These are phyloP conservation scores for Phorcus lineatus DNA, from an alignment of 2,888 invertebrate species.

Conservation along the genomic window DNA sequence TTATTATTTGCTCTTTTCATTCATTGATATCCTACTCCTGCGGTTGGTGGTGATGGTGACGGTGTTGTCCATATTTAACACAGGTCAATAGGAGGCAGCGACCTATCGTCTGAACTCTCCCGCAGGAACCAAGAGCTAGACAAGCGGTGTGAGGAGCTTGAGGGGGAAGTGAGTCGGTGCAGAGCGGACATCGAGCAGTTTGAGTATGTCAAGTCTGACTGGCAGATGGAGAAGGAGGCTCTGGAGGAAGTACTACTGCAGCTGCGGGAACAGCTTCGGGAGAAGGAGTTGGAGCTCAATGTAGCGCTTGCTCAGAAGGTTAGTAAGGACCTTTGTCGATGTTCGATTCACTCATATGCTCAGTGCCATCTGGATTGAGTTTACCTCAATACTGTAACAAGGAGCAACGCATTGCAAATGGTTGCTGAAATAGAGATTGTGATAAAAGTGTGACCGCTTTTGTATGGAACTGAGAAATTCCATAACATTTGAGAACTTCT, in stretches of 20 bases:
- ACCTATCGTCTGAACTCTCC: constrained; percentile 42
- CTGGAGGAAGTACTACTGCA: constrained; percentile 68
- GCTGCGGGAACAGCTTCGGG: constrained; percentile 58
- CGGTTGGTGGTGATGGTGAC: not conserved
- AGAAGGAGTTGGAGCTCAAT: constrained; percentile 57
- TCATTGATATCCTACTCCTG: not conserved
- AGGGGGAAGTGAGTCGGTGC: constrained; percentile 54
- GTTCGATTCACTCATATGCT: too few relatives aligned
- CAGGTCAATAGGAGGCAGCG: constrained; percentile 5
- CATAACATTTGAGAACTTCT: too few relatives aligned
- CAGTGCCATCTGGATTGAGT: too few relatives aligned
- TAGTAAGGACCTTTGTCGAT: not conserved
- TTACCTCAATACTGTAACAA: too few relatives aligned
- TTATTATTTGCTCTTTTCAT: not conserved
- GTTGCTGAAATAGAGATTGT: too few relatives aligned
- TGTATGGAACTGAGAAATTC: too few relatives aligned
- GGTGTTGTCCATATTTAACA: not conserved
- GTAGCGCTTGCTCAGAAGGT: constrained; percentile 57
- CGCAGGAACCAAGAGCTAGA: constrained; percentile 50
- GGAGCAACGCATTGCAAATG: too few relatives aligned
- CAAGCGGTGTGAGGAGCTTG: constrained; percentile 45
- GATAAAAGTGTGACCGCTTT: too few relatives aligned
- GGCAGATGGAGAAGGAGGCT: constrained; percentile 70
- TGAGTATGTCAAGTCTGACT: constrained; percentile 67
- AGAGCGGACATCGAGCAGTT: constrained; percentile 62